Conservation (phyloP, 2,888 invertebrate genomes). For the Drosophila phalerata region DNA sequence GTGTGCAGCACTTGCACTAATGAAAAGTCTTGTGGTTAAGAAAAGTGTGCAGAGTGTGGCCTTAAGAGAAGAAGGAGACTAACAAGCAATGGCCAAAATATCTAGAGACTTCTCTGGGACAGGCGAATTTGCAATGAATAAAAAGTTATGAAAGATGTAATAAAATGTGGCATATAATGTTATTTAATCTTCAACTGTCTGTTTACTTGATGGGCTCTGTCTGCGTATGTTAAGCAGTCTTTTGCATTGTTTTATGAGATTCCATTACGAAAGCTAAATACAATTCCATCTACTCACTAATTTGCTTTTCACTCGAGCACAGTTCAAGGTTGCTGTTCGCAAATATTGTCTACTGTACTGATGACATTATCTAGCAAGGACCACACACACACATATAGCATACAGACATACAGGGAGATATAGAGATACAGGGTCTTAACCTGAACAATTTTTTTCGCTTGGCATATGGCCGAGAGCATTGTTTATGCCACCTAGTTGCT, state of each 20-base stretch:
- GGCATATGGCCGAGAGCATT: slow-evolving; percentile 55
- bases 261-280: slow-evolving; percentile 34
- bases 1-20: slow-evolving; percentile 73
- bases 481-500: slow-evolving; percentile 41
- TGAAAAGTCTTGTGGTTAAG: slow-evolving; percentile 68
- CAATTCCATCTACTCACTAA: slow-evolving; percentile 31
- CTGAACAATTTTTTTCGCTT: slow-evolving; percentile 64
- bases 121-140: slow-evolving; percentile 4
- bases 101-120: background rate
- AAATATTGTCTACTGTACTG: slow-evolving; percentile 42
- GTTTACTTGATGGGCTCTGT: background rate
- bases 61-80: background rate
- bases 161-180: slow-evolving; percentile 9
- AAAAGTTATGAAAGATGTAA: slow-evolving; percentile 13
- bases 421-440: slow-evolving; percentile 19
- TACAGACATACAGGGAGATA: background rate
- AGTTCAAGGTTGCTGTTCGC: slow-evolving; percentile 43
- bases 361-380: slow-evolving; percentile 59
- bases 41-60: slow-evolving; percentile 5
- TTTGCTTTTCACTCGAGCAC: slow-evolving; percentile 15
- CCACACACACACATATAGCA: slow-evolving; percentile 14
- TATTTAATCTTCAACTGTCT: slow-evolving; percentile 9
- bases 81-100: slow-evolving; percentile 8
- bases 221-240: slow-evolving; percentile 9
- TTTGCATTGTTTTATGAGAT: slow-evolving; percentile 16